Evolutionary conservation across 1,140 invertebrate genomes (phyloP).

Genomic region (Eriosoma lanigerum): DNA sequence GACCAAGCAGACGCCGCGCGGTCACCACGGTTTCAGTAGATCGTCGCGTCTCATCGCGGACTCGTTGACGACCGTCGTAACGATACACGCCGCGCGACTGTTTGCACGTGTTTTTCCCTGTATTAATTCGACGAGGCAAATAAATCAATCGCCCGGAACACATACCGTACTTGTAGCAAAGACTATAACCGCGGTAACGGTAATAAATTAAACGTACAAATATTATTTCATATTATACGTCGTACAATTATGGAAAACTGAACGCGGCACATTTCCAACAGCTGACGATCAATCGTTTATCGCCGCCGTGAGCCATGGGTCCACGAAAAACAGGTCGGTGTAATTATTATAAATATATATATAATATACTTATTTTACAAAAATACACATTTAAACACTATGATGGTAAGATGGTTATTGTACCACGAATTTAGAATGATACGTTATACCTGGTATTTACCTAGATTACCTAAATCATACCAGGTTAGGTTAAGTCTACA

Average conservation of each 20-base stretch:
- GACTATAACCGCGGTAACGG: neutral
- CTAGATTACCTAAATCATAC: no score
- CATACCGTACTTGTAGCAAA: neutral
- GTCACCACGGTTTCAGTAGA: neutral
- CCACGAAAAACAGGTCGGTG: conserved; percentile 1
- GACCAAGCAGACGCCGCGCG: neutral
- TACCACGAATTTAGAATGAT: no score
- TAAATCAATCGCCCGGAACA: neutral
- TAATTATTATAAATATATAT: no score
- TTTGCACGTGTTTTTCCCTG: conserved; percentile 12
- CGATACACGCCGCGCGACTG: neutral
- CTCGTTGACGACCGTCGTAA: neutral
- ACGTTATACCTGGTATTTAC: no score
- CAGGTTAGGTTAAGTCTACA: no score
- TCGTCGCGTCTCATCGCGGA: conserved; percentile 4
- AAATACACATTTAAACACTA: no score
- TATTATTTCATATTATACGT: no score
- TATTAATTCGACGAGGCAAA: no score
- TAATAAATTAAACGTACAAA: no score
- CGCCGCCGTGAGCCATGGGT: neutral
- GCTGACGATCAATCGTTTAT: neutral
- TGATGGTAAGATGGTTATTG: no score
- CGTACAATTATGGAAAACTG: neutral
- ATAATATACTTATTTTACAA: no score
- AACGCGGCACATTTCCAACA: neutral